Percentiles rank a stretch among this genome's conserved stretches.
Evolutionary conservation across 2,888 invertebrate species (phyloP).

Genomic region (Latheticus oryzae): DNA sequence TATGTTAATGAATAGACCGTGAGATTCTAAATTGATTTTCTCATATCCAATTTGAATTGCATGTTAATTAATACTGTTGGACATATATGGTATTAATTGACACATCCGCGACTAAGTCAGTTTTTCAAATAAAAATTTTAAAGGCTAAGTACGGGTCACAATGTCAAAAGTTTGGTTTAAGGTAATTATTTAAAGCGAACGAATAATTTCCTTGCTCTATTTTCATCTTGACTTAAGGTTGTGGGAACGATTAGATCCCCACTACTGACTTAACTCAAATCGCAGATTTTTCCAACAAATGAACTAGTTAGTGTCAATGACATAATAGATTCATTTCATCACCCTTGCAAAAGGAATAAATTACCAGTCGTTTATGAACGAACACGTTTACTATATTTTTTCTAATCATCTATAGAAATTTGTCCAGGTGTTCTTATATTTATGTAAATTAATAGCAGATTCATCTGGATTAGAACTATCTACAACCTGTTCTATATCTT

Average conservation of each 20-base stretch:
- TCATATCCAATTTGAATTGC: slow-evolving; percentile 39
- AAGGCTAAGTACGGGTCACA: slow-evolving; percentile 30
- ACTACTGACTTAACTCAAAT: slow-evolving; percentile 22
- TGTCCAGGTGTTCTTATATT: slow-evolving; percentile 47
- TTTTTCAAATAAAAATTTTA: slow-evolving; percentile 26
- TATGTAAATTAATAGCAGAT: slow-evolving; percentile 45
- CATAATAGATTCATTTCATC: slow-evolving; percentile 38
- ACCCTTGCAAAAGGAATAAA: slow-evolving; percentile 39
- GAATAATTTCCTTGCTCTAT: slow-evolving; percentile 34
- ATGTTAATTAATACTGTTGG: slow-evolving; percentile 38
- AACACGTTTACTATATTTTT: slow-evolving; percentile 45
- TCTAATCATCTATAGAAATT: slow-evolving; percentile 53
- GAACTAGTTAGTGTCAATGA: slow-evolving; percentile 41
- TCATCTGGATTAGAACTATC: slow-evolving; percentile 45
- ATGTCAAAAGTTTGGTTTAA: slow-evolving; percentile 37
- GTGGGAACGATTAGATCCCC: slow-evolving; percentile 18
- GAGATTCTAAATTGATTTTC: slow-evolving; percentile 42
- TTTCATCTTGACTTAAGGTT: slow-evolving; percentile 30
- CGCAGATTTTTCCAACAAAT: slow-evolving; percentile 26
- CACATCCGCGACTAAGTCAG: slow-evolving; percentile 30
- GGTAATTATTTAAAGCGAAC: slow-evolving; percentile 19
- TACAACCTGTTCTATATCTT: slow-evolving; percentile 41
- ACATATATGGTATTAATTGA: slow-evolving; percentile 36
- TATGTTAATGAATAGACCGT: slow-evolving; percentile 43
- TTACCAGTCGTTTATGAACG: slow-evolving; percentile 41